Conservation (phyloP, 2,797 vertebrate genomes). For the Bryconaethiops microstoma region DNA sequence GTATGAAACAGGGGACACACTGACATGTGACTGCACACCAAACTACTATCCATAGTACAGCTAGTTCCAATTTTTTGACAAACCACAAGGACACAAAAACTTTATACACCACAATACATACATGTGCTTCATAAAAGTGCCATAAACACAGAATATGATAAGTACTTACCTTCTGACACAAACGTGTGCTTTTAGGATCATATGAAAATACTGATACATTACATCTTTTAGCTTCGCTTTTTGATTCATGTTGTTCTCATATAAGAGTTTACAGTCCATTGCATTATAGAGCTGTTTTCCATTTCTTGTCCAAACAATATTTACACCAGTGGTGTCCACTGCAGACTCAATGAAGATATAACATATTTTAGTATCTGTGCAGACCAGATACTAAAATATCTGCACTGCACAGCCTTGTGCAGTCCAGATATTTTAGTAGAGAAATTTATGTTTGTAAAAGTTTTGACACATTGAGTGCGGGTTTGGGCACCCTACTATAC, state of each 20-base stretch:
- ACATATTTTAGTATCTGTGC: too few relatives aligned
- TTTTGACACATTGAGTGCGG: too few relatives aligned
- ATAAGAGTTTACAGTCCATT: constrained; percentile 88
- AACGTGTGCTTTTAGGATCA: constrained; percentile 71
- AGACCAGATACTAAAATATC: too few relatives aligned
- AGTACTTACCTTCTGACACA: constrained; percentile 89
- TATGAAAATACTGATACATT: constrained; percentile 67
- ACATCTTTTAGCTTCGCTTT: constrained; percentile 85
- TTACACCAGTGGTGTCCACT: constrained; percentile 88
- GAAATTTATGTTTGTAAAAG: too few relatives aligned
- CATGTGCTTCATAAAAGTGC: constrained; percentile 7
- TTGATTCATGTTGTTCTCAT: constrained; percentile 88
- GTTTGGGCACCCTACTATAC: too few relatives aligned
- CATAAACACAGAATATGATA: constrained; percentile 2
- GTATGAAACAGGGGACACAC: too few relatives aligned
- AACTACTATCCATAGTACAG: constrained; percentile 45
- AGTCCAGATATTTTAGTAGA: too few relatives aligned
- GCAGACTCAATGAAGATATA: too few relatives aligned
- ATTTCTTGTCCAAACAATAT: constrained; percentile 79
- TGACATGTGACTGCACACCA: background rate
- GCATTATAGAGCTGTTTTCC: constrained; percentile 86
- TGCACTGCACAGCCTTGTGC: constrained; percentile 40
- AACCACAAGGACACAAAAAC: constrained; percentile 21
- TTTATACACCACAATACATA: constrained; percentile 9
- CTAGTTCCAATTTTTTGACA: constrained; percentile 58